Conservation (phyloP, 2,797 vertebrate species). For the Muscicapa comitata region DNA sequence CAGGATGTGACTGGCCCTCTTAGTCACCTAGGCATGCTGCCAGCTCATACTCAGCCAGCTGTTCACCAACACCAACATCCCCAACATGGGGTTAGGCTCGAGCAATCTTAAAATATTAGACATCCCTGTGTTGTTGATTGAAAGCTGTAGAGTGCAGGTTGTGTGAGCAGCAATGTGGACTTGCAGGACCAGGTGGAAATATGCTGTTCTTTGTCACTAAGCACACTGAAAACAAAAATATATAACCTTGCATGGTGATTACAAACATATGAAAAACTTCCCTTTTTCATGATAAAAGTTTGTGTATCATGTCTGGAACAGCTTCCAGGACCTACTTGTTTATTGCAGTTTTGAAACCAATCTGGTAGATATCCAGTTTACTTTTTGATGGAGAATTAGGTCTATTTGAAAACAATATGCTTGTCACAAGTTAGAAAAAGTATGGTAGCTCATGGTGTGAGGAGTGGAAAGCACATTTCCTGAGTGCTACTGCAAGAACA, state of each 20-base stretch:
- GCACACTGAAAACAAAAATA: not conserved
- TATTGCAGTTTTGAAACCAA: not conserved
- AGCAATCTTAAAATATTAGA: not conserved
- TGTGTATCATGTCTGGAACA: not conserved
- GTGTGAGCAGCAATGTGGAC: not conserved
- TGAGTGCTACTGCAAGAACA: not conserved
- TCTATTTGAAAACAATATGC: not conserved
- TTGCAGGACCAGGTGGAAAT: not conserved
- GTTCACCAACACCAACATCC: fast-evolving
- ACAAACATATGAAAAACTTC: not conserved
- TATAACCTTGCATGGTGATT: not conserved
- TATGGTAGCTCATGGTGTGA: not conserved
- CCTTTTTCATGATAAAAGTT: not conserved
- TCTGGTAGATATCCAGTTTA: not conserved
- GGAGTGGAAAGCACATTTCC: not conserved
- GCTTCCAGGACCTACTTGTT: not conserved
- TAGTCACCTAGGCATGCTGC: not conserved
- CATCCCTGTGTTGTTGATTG: not conserved
- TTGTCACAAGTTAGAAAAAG: not conserved
- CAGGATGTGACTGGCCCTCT: not conserved
- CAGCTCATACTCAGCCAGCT: not conserved
- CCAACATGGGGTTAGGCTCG: not conserved
- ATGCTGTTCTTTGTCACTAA: not conserved
- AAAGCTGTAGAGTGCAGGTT: not conserved
- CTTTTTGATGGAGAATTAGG: not conserved